Percentiles rank a stretch among this genome's conserved stretches.
Conservation (phyloP, 2,113 vertebrate genomes). For the Tragelaphus imberbis region DNA sequence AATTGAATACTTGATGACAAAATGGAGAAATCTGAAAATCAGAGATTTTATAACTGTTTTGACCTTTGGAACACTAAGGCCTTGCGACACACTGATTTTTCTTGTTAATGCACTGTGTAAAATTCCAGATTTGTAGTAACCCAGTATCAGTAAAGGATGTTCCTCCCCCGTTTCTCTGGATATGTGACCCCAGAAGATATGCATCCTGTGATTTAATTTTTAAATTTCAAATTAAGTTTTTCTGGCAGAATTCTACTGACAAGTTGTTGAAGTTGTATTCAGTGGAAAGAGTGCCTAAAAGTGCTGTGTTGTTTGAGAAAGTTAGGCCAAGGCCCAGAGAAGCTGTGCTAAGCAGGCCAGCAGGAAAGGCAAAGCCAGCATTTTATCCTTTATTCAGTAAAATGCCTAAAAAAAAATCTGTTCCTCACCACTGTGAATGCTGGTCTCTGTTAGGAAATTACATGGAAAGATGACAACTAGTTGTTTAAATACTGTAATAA, state of each 20-base stretch:
- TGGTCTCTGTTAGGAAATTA: not conserved
- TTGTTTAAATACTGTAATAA: not conserved
- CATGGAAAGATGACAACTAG: not conserved
- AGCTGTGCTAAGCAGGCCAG: not conserved
- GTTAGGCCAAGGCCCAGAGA: not conserved
- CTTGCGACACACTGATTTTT: not conserved
- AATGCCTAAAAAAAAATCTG: not conserved
- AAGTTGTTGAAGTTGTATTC: not conserved
- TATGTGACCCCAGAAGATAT: not conserved
- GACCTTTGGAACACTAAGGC: not conserved
- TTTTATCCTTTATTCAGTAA: not conserved
- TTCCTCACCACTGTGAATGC: not conserved
- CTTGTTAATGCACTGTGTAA: not conserved
- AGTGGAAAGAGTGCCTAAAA: not conserved
- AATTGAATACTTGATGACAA: not conserved
- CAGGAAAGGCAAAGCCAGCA: not conserved
- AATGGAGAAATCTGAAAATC: not conserved
- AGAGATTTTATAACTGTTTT: not conserved
- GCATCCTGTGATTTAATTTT: not conserved
- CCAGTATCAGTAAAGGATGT: not conserved
- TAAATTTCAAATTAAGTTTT: not conserved
- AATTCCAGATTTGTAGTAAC: not conserved
- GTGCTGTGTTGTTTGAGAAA: not conserved
- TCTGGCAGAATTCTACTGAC: not conserved
- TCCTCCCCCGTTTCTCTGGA: not conserved